Conservation (phyloP, 2,797 vertebrate genomes). For the Tenualosa thibaudeaui region DNA sequence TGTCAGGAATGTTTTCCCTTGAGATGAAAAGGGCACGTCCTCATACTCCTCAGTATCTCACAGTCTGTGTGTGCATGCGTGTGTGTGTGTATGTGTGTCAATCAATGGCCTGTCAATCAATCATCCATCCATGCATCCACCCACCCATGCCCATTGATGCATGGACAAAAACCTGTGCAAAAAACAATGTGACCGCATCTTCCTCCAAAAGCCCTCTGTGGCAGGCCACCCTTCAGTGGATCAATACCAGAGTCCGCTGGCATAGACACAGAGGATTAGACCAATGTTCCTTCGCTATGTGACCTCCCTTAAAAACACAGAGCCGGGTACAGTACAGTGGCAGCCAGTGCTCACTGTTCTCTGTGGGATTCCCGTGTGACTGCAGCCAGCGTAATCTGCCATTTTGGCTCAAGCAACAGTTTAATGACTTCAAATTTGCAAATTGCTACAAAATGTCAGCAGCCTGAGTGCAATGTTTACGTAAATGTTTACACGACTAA, state of each 20-base stretch:
- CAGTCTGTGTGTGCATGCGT: background rate
- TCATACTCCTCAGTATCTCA: background rate
- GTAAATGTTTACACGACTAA: background rate
- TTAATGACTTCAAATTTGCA: background rate
- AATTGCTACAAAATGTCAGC: background rate
- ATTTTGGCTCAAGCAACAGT: background rate
- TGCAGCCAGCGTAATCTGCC: background rate
- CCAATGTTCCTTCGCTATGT: background rate
- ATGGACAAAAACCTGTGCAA: background rate
- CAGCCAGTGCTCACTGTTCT: background rate
- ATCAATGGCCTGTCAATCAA: background rate
- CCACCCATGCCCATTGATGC: background rate
- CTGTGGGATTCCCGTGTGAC: background rate
- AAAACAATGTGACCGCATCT: background rate
- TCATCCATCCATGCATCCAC: background rate
- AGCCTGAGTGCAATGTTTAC: background rate
- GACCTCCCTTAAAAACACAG: background rate
- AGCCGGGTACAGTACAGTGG: background rate
- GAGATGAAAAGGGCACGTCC: slow-evolving; percentile 23
- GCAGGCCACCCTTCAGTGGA: background rate
- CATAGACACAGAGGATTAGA: background rate
- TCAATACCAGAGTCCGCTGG: background rate
- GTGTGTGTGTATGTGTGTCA: background rate
- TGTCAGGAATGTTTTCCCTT: slow-evolving; percentile 36
- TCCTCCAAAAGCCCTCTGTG: background rate